Conservation (phyloP, 1,140 invertebrate genomes). For the Rhyzopertha dominica region DNA sequence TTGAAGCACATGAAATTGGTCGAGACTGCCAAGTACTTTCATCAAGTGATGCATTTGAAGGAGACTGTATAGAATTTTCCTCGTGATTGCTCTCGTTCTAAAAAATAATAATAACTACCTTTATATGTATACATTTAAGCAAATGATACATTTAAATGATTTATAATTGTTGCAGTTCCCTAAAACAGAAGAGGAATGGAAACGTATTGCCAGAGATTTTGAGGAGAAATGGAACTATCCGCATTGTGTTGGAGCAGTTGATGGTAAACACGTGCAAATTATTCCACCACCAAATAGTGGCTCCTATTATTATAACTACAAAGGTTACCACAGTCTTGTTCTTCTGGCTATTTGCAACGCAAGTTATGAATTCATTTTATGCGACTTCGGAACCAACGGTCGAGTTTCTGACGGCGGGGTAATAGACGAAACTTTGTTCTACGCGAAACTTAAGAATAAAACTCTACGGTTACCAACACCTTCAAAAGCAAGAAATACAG, state of each 20-base stretch:
- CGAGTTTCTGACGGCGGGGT: constrained; percentile 37
- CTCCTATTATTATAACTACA: constrained; percentile 45
- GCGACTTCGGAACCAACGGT: constrained; percentile 37
- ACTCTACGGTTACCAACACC: constrained; percentile 10
- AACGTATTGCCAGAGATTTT: constrained; percentile 35
- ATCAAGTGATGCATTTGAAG: too few relatives aligned
- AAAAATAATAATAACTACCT: too few relatives aligned
- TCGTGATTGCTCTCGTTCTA: too few relatives aligned
- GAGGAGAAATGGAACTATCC: constrained; percentile 43
- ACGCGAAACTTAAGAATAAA: constrained; percentile 17
- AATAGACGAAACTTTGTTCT: constrained; percentile 28
- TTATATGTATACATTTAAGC: too few relatives aligned
- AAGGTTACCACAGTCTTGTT: constrained; percentile 23
- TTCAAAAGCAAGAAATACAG: constrained; percentile 23
- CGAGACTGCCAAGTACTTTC: too few relatives aligned
- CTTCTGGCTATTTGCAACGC: constrained; percentile 39
- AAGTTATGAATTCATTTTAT: constrained; percentile 37
- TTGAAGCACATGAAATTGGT: too few relatives aligned
- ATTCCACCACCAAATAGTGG: constrained; percentile 31
- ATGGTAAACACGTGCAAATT: constrained; percentile 42
- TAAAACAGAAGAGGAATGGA: constrained; percentile 28
- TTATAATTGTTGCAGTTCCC: constrained; percentile 23
- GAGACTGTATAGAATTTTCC: too few relatives aligned
- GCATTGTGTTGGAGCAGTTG: constrained; percentile 44
- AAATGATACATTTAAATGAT: too few relatives aligned